Conservation (phyloP, 1,140 invertebrate genomes). For the Drosophila burlai region DNA sequence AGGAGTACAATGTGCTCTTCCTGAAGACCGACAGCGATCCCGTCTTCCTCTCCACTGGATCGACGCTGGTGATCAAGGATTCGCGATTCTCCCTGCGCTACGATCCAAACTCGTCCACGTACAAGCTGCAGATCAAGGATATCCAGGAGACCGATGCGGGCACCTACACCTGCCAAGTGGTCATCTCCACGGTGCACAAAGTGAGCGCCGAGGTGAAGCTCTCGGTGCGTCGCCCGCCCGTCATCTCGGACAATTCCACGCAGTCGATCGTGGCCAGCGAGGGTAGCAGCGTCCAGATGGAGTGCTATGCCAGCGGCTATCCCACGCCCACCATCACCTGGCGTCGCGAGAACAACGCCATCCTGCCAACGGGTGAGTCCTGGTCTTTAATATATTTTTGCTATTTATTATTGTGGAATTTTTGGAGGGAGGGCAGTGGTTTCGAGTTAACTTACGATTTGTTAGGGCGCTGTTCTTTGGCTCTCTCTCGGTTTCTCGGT, state of each 20-base stretch:
- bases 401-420: conserved; percentile 18
- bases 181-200: conserved; percentile 91
- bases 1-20: conserved; percentile 94
- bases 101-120: conserved; percentile 92
- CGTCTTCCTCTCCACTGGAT: conserved; percentile 90
- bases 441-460: conserved; percentile 5
- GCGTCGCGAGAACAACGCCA: conserved; percentile 96
- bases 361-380: conserved; percentile 93
- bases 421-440: conserved; percentile 35
- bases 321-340: conserved; percentile 94
- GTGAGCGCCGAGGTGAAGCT: conserved; percentile 94
- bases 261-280: conserved; percentile 93
- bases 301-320: conserved; percentile 95
- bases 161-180: conserved; percentile 94
- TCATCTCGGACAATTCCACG: conserved; percentile 97
- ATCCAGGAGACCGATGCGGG: conserved; percentile 97
- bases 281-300: conserved; percentile 91
- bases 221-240: conserved; percentile 93
- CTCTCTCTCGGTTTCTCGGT: conserved; percentile 9
- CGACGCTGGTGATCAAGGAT: conserved; percentile 93
- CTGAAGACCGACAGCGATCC: conserved; percentile 87
- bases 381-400: background rate
- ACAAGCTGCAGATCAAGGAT: conserved; percentile 95
- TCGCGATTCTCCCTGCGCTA: conserved; percentile 94
- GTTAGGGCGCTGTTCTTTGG: conserved; percentile 57